phyloP scores from a whole-genome alignment of 2,797 vertebrate genomes.

The Oceanodroma leucorhoa region DNA sequence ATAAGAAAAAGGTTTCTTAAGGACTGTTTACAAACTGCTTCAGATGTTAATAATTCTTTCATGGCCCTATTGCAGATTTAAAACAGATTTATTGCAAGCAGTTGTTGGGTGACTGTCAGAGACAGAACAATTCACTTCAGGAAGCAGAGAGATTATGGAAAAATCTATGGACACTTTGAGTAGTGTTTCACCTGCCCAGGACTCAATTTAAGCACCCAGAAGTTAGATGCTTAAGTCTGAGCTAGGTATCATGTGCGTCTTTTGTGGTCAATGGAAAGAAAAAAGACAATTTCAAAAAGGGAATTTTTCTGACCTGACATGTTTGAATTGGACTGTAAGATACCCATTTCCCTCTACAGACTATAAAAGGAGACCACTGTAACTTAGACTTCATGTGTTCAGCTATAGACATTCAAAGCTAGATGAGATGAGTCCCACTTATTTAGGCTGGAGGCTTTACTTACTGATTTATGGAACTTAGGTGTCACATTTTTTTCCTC shows the following conservation, averaged over 20 bases:
- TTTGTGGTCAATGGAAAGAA: background rate
- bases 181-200: background rate
- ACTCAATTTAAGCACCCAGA: background rate
- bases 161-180: background rate
- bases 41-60: background rate
- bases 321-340: background rate
- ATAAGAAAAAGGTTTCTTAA: background rate
- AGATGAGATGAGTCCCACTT: background rate
- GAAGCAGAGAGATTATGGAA: background rate
- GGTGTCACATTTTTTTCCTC: rapidly evolving
- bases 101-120: background rate
- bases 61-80: background rate
- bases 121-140: background rate
- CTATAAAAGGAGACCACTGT: background rate
- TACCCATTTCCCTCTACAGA: background rate
- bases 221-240: background rate
- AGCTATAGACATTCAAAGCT: background rate
- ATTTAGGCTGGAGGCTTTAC: background rate
- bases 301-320: background rate
- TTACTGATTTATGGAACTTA: background rate
- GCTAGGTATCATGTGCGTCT: rapidly evolving
- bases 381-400: background rate
- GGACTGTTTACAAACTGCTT: background rate
- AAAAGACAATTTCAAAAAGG: background rate
- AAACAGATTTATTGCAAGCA: background rate